Conservation (phyloP, 2,113 vertebrate genomes). For the Bungarus multicinctus region DNA sequence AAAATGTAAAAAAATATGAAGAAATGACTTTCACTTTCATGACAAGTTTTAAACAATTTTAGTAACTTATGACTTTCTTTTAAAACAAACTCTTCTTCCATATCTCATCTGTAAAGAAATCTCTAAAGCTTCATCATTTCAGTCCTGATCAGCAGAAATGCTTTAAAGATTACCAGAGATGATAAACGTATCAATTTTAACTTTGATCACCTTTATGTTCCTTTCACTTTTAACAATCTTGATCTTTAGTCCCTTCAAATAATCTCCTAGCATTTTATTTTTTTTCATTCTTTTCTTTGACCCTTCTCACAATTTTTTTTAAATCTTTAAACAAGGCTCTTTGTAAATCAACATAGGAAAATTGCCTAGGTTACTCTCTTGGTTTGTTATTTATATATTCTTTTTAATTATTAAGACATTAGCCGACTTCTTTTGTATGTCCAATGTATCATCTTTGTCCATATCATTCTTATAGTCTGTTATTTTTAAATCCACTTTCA, state of each 20-base stretch:
- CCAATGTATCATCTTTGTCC: neutral
- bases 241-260: neutral
- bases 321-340: neutral
- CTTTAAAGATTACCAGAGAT: neutral
- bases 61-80: neutral
- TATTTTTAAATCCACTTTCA: neutral
- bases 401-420: neutral
- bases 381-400: neutral
- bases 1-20: neutral
- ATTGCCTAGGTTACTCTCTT: neutral
- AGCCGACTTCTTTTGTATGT: neutral
- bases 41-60: neutral
- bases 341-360: neutral
- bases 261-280: neutral
- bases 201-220: neutral
- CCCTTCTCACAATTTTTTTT: neutral
- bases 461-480: neutral
- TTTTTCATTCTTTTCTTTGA: neutral
- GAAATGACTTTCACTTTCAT: neutral
- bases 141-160: neutral
- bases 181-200: neutral
- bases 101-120: neutral
- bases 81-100: neutral
- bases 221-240: neutral
- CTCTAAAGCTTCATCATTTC: neutral